These are phyloP conservation scores for Drosophila mauritiana DNA, from an alignment of 1,140 invertebrate species.

Conservation along the genomic window DNA sequence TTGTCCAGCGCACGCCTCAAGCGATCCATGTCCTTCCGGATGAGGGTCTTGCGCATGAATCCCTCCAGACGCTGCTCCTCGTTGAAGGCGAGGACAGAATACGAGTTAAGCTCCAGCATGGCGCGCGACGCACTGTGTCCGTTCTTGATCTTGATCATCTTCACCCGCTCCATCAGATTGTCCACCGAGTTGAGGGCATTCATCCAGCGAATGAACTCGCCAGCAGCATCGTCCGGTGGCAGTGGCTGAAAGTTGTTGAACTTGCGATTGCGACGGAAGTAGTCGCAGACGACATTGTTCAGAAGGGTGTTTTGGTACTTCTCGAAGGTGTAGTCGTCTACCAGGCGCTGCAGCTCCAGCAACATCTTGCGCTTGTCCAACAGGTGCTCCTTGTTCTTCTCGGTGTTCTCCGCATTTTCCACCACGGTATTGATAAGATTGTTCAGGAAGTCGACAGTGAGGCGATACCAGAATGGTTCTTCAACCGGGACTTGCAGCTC, in stretches of 20 bases:
- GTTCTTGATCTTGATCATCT: slow-evolving; percentile 17
- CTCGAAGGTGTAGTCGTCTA: slow-evolving; percentile 1
- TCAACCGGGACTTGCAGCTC: neutral
- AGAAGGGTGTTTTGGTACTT: neutral
- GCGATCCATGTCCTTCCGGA: slow-evolving; percentile 28
- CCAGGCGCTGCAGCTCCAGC: neutral
- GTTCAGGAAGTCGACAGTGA: slow-evolving; percentile 14
- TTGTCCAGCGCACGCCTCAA: slow-evolving; percentile 24
- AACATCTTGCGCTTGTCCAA: slow-evolving; percentile 31
- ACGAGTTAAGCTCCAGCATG: slow-evolving; percentile 14
- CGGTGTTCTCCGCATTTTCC: neutral
- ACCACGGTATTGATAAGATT: slow-evolving; percentile 19
- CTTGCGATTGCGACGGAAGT: slow-evolving; percentile 24
- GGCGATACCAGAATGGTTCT: slow-evolving; percentile 15
- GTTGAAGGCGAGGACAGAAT: slow-evolving; percentile 13
- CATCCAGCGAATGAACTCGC: slow-evolving; percentile 6
- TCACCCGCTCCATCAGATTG: slow-evolving; percentile 19
- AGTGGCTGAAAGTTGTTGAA: slow-evolving; percentile 3
- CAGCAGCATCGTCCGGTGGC: neutral
- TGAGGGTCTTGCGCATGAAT: slow-evolving; percentile 19
- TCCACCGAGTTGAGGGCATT: slow-evolving; percentile 17
- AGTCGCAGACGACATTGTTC: slow-evolving; percentile 13
- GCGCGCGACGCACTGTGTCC: neutral
- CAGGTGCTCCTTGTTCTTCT: neutral
- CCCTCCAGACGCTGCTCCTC: slow-evolving; percentile 22